Conservation (phyloP, 2,888 invertebrate genomes). For the Spisula subtruncata region DNA sequence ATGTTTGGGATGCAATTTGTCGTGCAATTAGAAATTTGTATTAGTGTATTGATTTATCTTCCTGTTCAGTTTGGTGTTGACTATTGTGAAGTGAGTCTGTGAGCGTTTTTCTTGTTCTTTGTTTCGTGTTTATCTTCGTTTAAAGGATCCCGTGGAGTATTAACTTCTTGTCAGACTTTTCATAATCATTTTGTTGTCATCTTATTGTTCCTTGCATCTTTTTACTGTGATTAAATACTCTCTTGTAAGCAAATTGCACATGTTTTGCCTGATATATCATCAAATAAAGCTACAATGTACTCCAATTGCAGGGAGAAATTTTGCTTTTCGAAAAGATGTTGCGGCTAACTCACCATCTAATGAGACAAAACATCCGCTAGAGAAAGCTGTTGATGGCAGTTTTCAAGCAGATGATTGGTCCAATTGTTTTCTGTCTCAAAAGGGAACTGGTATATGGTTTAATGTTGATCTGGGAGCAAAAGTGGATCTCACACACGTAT, state of each 20-base stretch:
- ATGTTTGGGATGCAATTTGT: too few species aligned
- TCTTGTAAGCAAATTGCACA: too few species aligned
- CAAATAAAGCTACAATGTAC: background rate
- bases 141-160: too few species aligned
- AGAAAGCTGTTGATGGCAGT: background rate
- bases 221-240: too few species aligned
- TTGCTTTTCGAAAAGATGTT: conserved; percentile 9
- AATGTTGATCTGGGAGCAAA: background rate
- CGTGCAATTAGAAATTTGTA: too few species aligned
- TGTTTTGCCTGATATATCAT: too few species aligned
- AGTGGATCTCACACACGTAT: background rate
- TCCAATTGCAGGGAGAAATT: conserved; percentile 30
- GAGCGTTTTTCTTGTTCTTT: background rate
- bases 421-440: background rate
- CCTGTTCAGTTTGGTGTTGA: too few species aligned
- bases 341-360: background rate
- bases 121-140: background rate
- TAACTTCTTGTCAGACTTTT: too few species aligned
- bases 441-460: background rate
- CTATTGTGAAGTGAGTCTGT: too few species aligned
- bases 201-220: too few species aligned
- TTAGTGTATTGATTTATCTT: too few species aligned
- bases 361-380: background rate
- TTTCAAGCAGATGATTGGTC: background rate
- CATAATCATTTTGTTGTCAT: too few species aligned